Base-by-base conservation (phyloP, 2,113 vertebrate genomes). In the Panthera uncia region DNA sequence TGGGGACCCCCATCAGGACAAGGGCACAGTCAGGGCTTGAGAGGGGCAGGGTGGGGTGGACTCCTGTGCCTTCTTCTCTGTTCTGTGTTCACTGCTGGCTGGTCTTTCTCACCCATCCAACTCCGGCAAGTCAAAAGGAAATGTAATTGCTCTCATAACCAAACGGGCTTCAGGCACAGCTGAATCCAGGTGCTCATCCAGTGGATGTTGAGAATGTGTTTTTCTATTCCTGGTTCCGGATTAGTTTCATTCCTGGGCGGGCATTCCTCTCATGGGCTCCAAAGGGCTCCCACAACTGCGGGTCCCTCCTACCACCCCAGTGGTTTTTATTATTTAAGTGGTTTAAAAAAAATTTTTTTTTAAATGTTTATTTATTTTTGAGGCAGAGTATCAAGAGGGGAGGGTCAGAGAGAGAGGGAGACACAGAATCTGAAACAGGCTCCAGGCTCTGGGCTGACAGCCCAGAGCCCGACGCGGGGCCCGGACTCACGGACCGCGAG, bases 181-280 rank as follows among this genome's bases (percentile, higher is more conserved):
- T 91, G 94, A 61, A 94, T 82, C 94, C 45, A 52, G 97, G 82
- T 78, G 73, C 33, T 92, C 50, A 36, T 33, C 89, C 50, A 36
- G 38, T 19, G 57, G 61, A 27, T 9, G 10, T 7, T 11, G 16
- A 16, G 3, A 71, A 55, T 23, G 18, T 25, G 55, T 81, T 41
- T 96, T 71, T 87, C 50, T 66, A 48, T 33, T 81, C 63, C 41
- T 91, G 2, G 15, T 33, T 74, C 57, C 18, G 61, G 13, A 0
- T 82, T 76, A 52, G 73, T 25, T 15, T 80, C 36, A 38, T 52
- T 52, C 11, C 4, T 9, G 68, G 87, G 57, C 36, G 87, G 33
- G 4, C 55, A 76, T 69, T 92, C 36, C 15, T n/a, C 27, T 74
- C 74, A 5, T 1, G 5, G 65, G 33, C 33, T 36, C 31, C 23